Percentiles rank a stretch among this genome's conserved stretches.
These are phyloP conservation scores for Luscinia megarhynchos DNA, from an alignment of 2,797 vertebrate genomes.

Conservation along the genomic window DNA sequence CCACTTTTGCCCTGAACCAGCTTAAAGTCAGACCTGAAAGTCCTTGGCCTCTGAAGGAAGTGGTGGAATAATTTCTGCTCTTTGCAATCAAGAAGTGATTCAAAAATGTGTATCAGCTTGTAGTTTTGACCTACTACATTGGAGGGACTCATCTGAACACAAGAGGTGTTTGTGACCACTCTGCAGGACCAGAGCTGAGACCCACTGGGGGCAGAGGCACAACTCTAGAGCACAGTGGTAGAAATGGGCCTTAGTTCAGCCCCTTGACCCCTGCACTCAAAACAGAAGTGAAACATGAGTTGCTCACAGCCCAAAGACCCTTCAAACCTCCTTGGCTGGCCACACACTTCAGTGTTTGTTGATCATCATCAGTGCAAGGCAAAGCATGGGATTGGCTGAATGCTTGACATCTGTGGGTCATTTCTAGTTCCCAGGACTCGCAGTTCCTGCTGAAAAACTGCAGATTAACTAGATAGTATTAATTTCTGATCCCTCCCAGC, in stretches of 20 bases:
- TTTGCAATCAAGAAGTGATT: neutral
- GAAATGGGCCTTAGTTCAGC: neutral
- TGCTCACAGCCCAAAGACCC: neutral
- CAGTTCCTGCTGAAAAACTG: neutral
- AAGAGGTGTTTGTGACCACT: neutral
- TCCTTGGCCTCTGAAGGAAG: neutral
- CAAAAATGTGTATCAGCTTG: neutral
- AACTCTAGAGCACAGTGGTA: neutral
- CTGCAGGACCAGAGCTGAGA: neutral
- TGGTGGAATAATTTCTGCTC: neutral
- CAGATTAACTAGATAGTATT: neutral
- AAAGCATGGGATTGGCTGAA: neutral
- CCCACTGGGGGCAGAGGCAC: neutral
- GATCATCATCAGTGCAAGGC: neutral
- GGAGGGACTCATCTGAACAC: neutral
- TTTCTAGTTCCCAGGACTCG: neutral
- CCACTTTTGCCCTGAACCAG: neutral
- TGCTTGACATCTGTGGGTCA: neutral
- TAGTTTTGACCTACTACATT: neutral
- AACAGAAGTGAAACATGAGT: neutral
- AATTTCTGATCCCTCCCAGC: neutral
- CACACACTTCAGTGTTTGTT: neutral
- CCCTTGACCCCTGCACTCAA: neutral
- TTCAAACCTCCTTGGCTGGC: neutral
- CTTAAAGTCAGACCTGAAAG: neutral